Evolutionary conservation across 2,888 invertebrate species (phyloP), one percentile per base, ranked within the genome.

Genomic region (Ceriagrion tenellum): DNA sequence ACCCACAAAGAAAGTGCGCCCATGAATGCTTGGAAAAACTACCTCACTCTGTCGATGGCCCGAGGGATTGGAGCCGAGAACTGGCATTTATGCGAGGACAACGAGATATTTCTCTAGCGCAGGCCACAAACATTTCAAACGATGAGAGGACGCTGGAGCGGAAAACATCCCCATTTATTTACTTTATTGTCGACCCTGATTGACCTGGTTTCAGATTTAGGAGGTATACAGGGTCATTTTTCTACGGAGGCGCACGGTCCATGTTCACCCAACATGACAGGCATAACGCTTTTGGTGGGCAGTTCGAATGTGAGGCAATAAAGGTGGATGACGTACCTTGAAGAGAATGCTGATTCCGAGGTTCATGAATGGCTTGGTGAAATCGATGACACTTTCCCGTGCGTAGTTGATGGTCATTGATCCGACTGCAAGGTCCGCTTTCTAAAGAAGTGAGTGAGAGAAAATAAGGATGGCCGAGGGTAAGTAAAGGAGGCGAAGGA

Each of bases 351-450:
- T 98, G 96, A 99, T 99, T 81, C 99, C 99, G 40, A 99, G 97
- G 97, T 99, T 99, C 98, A 99, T 98, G 97, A 99, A 99, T 2
- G 99, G 99, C 96, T 99, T 99, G 18, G 99, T 99, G 96, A 99
- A 99, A 97, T 99, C 99, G 96, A 99, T 98, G 95, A 99, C 99
- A 96, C 98, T 98, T 96, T 99, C 99, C 91, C 99, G 97, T 55
- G 98, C 98, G 96, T 99, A 99, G 96, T 98, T 99, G 96, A 99
- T 99, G 56, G 99, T 99, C 98, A 99, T 98, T 6, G 99, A 98
- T 16, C 98, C 99, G 47, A 99, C 98, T 0, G 99, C 99, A 96
- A 99, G 97, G 97, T 99, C 99, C 0, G 99, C 99, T 97, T 98
- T 98, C 98, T 98, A 97, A 90, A 97, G 97, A 96, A 95, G 74